These are phyloP conservation scores for Pantherophis alleghaniensis DNA, from an alignment of 2,797 vertebrate genomes.

Conservation along the genomic window DNA sequence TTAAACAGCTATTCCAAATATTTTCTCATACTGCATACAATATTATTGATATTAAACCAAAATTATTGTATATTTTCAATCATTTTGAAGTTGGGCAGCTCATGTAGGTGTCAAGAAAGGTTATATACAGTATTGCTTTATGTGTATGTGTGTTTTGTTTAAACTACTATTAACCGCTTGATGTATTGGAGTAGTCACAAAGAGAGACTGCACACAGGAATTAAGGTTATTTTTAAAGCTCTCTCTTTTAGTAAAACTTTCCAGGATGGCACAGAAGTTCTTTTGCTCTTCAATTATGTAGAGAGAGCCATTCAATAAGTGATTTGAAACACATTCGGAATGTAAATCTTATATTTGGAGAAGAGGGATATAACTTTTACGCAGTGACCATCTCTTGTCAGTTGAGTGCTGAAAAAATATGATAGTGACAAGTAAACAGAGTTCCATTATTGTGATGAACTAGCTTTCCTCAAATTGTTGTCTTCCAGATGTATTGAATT, in stretches of 20 bases:
- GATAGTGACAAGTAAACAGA: background rate
- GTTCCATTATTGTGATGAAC: background rate
- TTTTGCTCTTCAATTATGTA: background rate
- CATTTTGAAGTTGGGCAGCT: background rate
- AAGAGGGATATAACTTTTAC: background rate
- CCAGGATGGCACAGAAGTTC: background rate
- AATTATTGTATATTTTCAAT: background rate
- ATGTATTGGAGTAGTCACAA: background rate
- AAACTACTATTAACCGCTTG: background rate
- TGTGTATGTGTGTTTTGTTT: background rate
- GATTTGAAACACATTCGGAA: background rate
- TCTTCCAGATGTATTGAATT: background rate
- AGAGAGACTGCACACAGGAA: background rate
- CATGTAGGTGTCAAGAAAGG: background rate
- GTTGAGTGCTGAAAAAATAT: background rate
- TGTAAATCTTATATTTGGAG: background rate
- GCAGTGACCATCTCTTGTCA: background rate
- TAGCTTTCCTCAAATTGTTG: background rate
- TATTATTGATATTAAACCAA: background rate
- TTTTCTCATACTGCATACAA: background rate
- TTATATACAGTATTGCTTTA: background rate
- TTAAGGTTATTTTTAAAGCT: background rate
- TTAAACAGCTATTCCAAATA: background rate
- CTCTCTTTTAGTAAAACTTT: background rate
- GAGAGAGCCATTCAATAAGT: background rate